phyloP scores from a whole-genome alignment of 2,888 invertebrate species.

The Nomada fucata region DNA sequence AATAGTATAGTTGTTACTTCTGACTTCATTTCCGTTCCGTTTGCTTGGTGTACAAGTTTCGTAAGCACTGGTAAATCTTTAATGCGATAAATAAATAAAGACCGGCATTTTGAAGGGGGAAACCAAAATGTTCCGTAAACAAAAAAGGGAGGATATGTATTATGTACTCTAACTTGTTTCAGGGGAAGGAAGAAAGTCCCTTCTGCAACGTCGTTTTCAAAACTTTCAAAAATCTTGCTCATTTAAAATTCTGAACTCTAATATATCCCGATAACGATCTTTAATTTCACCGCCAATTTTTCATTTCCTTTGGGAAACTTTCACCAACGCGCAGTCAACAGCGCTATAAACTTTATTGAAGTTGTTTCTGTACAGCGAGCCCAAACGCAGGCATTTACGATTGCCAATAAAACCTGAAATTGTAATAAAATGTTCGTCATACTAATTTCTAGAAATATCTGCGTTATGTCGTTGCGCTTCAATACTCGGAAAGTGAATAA shows the following conservation, averaged over 20 bases:
- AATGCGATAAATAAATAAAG: too few species aligned
- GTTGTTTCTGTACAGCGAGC: slow-evolving; percentile 5
- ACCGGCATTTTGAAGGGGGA: too few species aligned
- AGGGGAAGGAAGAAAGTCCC: too few species aligned
- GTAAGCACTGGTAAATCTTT: not conserved
- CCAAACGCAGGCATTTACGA: not conserved
- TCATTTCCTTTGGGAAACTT: too few species aligned
- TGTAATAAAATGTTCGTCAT: not conserved
- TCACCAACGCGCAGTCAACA: not conserved
- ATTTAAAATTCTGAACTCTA: not conserved
- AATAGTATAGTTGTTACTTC: not conserved
- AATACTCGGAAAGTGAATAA: not conserved
- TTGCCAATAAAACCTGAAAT: not conserved
- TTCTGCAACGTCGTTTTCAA: too few species aligned
- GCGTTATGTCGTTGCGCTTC: not conserved
- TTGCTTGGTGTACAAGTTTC: not conserved
- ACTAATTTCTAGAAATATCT: not conserved
- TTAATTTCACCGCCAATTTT: not conserved
- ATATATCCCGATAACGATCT: not conserved
- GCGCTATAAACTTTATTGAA: slow-evolving; percentile 2
- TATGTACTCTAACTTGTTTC: too few species aligned
- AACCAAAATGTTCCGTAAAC: too few species aligned
- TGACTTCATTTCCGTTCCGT: not conserved
- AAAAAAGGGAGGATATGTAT: too few species aligned
- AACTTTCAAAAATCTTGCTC: too few species aligned